Base-by-base conservation (phyloP, 2,113 vertebrate genomes). In the Reinhardtius hippoglossoides region DNA sequence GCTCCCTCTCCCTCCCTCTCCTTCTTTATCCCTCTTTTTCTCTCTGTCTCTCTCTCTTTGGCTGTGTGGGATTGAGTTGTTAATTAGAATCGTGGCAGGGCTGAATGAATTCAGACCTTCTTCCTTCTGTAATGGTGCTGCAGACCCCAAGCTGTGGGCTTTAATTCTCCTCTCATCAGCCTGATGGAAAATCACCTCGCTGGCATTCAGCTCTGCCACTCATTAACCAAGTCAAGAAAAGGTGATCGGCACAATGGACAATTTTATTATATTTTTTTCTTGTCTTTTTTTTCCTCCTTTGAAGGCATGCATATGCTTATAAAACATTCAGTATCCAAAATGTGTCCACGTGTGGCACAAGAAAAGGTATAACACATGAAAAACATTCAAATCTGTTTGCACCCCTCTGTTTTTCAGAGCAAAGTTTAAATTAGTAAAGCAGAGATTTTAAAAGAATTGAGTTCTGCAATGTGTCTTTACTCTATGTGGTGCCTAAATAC, bases 11-110 rank as follows among this genome's bases (percentile, higher is more conserved):
- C 52, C 24, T 44, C 75, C 54, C 15, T 42, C 48, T 20, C 50
- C 14, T 42, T 37, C 50, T 35, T 40, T 42, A 18, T 44, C 75
- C 60, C 2, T 24, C 73, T 50, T 21, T 69, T 44, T 50, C 37
- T 56, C 63, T 67, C 67, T 63, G 57, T 64, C 63, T 77, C 65
- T 67, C 73, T 86, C 80, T 81, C 52, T 88, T 58, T 80, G 82
- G 80, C 81, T 88, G 86, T 85, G 89, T 89, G 85, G 89, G 90
- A 92, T 93, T 93, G 92, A 91, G 90, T 90, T 89, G 91, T 93
- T 94, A 95, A 95, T 95, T 94, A 93, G 93, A 95, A 94, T 87
- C 84, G 87, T 91, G 90, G 92, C 90, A 83, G 46, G 88, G 91
- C 88, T 91, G 93, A 94, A 95, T 94, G 82, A 94, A 93, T 94